These are phyloP conservation scores for Magallana angulata DNA, from an alignment of 1,140 invertebrate genomes.

Conservation along the genomic window DNA sequence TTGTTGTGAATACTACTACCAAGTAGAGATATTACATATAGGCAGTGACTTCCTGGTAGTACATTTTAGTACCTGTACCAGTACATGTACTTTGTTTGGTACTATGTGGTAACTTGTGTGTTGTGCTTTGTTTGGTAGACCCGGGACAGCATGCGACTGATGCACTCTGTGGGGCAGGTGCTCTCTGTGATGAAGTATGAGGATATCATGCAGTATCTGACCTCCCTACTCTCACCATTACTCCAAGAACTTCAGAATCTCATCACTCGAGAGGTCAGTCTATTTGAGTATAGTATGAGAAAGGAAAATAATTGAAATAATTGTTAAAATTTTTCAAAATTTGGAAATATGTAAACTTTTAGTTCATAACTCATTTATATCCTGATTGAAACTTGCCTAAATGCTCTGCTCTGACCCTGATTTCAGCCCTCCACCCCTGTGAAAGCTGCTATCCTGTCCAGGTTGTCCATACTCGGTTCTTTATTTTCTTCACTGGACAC, in stretches of 20 bases:
- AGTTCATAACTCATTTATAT: too few relatives aligned
- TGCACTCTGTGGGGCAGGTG: conserved; percentile 88
- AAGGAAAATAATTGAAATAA: too few relatives aligned
- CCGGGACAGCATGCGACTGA: conserved; percentile 86
- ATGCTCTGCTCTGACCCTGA: too few relatives aligned
- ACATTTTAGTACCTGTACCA: too few relatives aligned
- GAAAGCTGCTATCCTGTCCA: conserved; percentile 81
- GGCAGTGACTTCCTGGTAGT: too few relatives aligned
- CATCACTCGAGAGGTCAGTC: conserved; percentile 68
- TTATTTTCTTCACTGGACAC: conserved; percentile 85
- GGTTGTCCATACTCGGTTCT: conserved; percentile 86
- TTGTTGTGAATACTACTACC: too few relatives aligned
- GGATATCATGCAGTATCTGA: conserved; percentile 85
- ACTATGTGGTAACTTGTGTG: too few relatives aligned
- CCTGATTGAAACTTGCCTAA: too few relatives aligned
- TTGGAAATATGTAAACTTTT: background rate
- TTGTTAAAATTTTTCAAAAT: background rate
- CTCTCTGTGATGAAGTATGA: conserved; percentile 85
- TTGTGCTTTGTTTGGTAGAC: conserved; percentile 69
- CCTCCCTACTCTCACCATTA: conserved; percentile 85
- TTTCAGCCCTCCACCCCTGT: conserved; percentile 78
- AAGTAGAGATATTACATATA: too few relatives aligned
- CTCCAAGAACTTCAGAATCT: conserved; percentile 84
- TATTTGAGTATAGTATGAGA: background rate
- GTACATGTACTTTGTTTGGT: too few relatives aligned